Percentiles rank a stretch among this genome's conserved stretches.
Conservation (phyloP, 2,888 invertebrate species). For the Galerucella nymphaeae region DNA sequence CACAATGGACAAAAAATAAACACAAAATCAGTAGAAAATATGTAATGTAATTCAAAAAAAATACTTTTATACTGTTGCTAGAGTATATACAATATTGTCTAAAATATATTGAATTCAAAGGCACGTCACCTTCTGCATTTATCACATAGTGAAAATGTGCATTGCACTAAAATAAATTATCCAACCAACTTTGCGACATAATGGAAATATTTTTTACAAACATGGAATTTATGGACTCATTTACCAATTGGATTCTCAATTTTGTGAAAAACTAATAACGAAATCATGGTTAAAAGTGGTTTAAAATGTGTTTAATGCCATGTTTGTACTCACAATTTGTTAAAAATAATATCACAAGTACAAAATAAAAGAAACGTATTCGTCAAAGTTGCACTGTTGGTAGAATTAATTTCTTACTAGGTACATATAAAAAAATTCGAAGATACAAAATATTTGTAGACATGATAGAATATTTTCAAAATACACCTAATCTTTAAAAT, state of each 20-base stretch:
- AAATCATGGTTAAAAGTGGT: no score
- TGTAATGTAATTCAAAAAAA: conserved; percentile 37
- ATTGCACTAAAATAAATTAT: conserved; percentile 42
- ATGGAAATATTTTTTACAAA: conserved; percentile 28
- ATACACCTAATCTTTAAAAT: not conserved
- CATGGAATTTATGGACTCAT: conserved; percentile 28
- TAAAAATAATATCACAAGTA: not conserved
- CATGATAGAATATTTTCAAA: not conserved
- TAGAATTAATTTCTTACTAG: not conserved
- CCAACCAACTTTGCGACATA: conserved; percentile 11
- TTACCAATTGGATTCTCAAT: not conserved
- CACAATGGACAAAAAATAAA: not conserved
- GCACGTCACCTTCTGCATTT: conserved; percentile 43
- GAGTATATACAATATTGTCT: conserved; percentile 38
- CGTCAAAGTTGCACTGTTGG: not conserved
- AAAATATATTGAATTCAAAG: conserved; percentile 42
- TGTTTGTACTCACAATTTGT: not conserved
- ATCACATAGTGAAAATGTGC: conserved; percentile 41
- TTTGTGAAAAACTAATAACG: not conserved
- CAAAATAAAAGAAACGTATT: not conserved
- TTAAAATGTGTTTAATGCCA: not conserved
- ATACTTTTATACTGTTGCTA: conserved; percentile 29
- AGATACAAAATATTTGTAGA: not conserved
- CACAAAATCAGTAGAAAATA: conserved; percentile 19
- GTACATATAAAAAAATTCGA: not conserved